These are phyloP conservation scores for Spilosoma lubricipeda DNA, from an alignment of 2,888 invertebrate species.

Conservation along the genomic window DNA sequence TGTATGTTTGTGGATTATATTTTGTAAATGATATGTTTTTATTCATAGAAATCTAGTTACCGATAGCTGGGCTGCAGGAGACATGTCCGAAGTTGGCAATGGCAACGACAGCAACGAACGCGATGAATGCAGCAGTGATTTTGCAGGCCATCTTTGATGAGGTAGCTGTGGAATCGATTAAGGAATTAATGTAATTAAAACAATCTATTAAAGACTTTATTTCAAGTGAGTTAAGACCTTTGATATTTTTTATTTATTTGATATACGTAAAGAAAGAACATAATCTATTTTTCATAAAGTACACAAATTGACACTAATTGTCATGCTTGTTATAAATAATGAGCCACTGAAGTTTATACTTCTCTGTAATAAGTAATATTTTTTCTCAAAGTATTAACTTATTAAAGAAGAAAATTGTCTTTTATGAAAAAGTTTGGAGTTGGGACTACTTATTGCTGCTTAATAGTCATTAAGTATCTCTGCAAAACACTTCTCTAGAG, in stretches of 20 bases:
- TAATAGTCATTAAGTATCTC: not conserved
- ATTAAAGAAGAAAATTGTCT: not conserved
- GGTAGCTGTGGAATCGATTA: constrained; percentile 25
- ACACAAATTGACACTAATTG: not conserved
- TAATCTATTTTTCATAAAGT: not conserved
- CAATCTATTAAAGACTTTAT: not conserved
- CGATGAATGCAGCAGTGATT: constrained; percentile 62
- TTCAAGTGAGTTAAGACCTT: not conserved
- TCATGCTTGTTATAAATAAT: not conserved
- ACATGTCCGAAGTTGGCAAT: constrained; percentile 61
- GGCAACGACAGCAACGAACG: constrained; percentile 61
- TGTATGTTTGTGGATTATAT: not conserved
- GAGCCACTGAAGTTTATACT: not conserved
- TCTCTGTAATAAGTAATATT: not conserved
- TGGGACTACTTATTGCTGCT: not conserved
- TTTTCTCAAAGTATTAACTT: not conserved
- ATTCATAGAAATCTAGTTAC: constrained; percentile 59
- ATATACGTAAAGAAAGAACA: not conserved
- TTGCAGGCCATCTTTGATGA: constrained; percentile 70
- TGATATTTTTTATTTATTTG: not conserved
- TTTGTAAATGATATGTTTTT: not conserved
- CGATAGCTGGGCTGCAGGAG: constrained; percentile 75
- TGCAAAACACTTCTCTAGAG: not conserved
- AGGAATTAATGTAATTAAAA: not conserved
- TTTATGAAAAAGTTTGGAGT: not conserved